Conservation (phyloP, 2,113 vertebrate genomes). For the Etheostoma cragini region DNA sequence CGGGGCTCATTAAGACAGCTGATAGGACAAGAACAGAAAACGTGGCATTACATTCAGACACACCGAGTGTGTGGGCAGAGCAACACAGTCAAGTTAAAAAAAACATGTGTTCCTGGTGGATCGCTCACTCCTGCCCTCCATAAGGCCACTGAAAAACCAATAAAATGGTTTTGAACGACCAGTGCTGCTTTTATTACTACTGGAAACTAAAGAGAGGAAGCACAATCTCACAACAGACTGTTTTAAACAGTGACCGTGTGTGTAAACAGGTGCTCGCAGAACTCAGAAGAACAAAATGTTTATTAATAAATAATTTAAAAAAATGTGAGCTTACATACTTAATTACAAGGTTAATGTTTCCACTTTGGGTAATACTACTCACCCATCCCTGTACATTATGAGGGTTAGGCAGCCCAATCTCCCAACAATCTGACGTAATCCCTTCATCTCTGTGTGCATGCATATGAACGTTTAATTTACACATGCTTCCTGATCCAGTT, state of each 20-base stretch:
- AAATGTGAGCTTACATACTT: background rate
- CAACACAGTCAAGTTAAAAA: background rate
- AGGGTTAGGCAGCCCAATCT: background rate
- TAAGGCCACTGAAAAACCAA: background rate
- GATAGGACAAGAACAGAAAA: background rate
- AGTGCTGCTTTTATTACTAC: constrained; percentile 11
- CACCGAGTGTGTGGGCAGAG: background rate
- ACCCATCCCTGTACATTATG: background rate
- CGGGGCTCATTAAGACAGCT: background rate
- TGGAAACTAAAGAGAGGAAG: background rate
- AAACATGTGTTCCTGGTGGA: background rate
- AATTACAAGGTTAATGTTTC: background rate
- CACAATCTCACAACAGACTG: too few species aligned
- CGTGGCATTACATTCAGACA: background rate
- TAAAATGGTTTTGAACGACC: background rate
- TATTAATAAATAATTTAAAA: background rate
- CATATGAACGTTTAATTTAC: constrained; percentile 1
- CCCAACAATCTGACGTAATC: constrained; percentile 9
- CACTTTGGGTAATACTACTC: background rate
- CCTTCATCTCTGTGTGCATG: constrained; percentile 7
- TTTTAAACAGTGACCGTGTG: too few species aligned
- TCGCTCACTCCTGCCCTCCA: background rate
- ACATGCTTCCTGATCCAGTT: background rate
- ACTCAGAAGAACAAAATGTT: too few species aligned
- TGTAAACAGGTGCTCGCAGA: too few species aligned